Base-by-base conservation (phyloP, 2,888 invertebrate genomes). In the Phaedon cochleariae region DNA sequence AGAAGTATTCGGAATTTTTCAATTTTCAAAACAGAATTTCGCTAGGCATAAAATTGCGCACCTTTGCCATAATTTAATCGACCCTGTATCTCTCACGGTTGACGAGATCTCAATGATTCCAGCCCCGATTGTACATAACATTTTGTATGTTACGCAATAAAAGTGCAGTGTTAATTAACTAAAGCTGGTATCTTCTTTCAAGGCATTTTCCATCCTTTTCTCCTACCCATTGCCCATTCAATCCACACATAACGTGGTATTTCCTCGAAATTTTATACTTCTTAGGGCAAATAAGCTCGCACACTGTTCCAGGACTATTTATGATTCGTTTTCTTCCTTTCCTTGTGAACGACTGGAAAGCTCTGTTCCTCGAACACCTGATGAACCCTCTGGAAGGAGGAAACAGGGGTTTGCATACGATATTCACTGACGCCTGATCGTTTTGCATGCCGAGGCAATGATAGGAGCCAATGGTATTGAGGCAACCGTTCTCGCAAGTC, bases 401-500 rank as follows among this genome's bases (percentile, higher is more conserved):
- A 74, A 83, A 82, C 62, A 86, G 69, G 1, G 84, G 82, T 17
- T 85, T 82, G 72, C 86, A 75, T 5, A 59, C 60, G 0, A 60
- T 69, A 69, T 75, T 70, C 55, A 66, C 61, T 10, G 65, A 53
- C 9, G 74, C 71, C 55, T 74, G 71, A 34, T 76, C 77, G 57
- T 65, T 74, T 65, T 77, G 75, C 46, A 55, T 41, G 34, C 74
- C 68, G 12, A 72, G 77, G 71, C 88, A 88, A 18, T 79, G 79
- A 79, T 87, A 91, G 0, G 89, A 87, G n/a, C 91, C 91, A 2
- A 85, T 84, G 0, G 86, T 87, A 78, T 92, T 92, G 69, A 88
- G 83, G 79, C 91, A 92, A 41, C 85, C 85, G 68, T 81, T 78
- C 3, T 79, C 77, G 68, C 90, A 84, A 67, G 79, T 65, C 37